Percentiles rank a stretch among this genome's conserved stretches.
Conservation (phyloP, 2,888 invertebrate genomes). For the Zaprionus lineosus region DNA sequence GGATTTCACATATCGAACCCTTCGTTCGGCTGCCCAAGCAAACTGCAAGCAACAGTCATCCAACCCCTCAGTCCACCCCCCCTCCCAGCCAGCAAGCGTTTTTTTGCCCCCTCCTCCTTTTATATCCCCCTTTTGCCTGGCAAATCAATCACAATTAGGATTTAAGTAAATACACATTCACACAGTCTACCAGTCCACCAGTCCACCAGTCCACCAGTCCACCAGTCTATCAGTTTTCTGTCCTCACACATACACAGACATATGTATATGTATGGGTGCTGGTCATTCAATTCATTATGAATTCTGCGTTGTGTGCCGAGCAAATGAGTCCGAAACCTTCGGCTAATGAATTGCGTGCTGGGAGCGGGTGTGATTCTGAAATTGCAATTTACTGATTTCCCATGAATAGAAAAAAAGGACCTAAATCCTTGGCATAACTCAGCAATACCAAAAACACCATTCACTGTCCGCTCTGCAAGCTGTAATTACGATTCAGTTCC, state of each 20-base stretch:
- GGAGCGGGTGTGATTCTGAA: too few species aligned
- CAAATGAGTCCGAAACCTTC: conserved; percentile 20
- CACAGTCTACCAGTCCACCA: too few species aligned
- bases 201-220: too few species aligned
- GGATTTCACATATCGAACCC: conserved; percentile 2
- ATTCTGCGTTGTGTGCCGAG: conserved; percentile 11
- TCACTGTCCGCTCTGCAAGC: too few species aligned
- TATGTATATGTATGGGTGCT: conserved; percentile 1
- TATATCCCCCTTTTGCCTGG: neutral
- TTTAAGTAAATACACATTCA: conserved; percentile 26
- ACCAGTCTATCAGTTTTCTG: too few species aligned
- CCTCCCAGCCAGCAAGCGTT: too few species aligned
- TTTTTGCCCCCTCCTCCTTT: neutral
- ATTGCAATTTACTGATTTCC: conserved; percentile 2
- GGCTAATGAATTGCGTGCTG: conserved; percentile 28
- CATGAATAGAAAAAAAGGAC: neutral
- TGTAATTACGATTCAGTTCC: too few species aligned
- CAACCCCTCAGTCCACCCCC: too few species aligned
- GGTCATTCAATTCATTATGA: conserved; percentile 28
- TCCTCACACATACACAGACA: conserved; percentile 1
- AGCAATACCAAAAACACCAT: too few species aligned
- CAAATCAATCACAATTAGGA: conserved; percentile 47
- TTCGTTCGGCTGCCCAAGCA: conserved; percentile 6
- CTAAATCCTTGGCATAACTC: neutral
- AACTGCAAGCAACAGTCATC: too few species aligned